These are phyloP conservation scores for Subanguina moxae DNA, from an alignment of 1,140 invertebrate genomes.

Conservation along the genomic window DNA sequence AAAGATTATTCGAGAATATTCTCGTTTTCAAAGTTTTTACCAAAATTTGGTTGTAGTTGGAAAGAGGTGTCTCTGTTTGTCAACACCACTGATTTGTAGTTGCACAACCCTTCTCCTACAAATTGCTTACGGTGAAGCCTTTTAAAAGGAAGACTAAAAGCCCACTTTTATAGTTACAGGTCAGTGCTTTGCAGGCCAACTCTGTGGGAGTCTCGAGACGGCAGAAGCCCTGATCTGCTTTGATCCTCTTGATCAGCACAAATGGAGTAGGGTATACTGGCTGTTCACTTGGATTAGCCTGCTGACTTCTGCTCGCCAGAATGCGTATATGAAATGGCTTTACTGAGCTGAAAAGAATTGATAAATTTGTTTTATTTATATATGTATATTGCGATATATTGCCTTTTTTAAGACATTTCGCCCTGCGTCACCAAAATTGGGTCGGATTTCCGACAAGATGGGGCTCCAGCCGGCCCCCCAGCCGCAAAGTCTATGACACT, in stretches of 20 bases:
- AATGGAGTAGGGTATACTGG: conserved; percentile 17
- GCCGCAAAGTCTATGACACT: no score
- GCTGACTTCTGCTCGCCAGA: conserved; percentile 22
- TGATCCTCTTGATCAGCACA: conserved; percentile 37
- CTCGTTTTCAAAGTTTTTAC: not conserved
- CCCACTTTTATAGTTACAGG: conserved; percentile 22
- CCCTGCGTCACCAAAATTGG: no score
- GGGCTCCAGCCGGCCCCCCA: no score
- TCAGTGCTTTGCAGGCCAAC: conserved; percentile 35
- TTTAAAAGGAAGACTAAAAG: not conserved
- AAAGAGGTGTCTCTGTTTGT: conserved; percentile 21
- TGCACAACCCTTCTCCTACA: conserved; percentile 19
- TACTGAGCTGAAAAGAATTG: not conserved
- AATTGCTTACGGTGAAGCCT: conserved; percentile 13
- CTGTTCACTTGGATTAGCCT: not conserved
- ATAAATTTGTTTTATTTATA: no score
- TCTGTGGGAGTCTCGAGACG: conserved; percentile 31
- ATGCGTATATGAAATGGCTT: conserved; percentile 36
- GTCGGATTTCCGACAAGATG: no score
- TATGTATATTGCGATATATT: no score
- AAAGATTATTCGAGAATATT: no score
- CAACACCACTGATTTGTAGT: conserved; percentile 20
- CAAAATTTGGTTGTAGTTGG: conserved; percentile 10
- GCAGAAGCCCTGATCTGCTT: conserved; percentile 34
- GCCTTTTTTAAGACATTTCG: no score